These are phyloP conservation scores for Standfussiana lucernea DNA, from an alignment of 2,888 invertebrate species.

Conservation along the genomic window DNA sequence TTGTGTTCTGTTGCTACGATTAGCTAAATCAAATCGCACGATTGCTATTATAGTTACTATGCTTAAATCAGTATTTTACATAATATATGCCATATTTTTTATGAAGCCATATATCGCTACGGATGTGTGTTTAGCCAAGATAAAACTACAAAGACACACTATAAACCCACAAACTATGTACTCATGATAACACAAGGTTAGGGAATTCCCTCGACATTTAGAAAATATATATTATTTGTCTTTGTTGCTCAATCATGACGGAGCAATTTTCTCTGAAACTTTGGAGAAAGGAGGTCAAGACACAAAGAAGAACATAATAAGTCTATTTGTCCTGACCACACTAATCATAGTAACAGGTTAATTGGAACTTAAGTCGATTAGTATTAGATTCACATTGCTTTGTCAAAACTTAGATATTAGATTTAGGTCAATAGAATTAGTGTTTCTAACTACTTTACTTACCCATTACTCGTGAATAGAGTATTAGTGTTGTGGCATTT, in stretches of 20 bases:
- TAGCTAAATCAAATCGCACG: conserved; percentile 2
- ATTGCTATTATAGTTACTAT: background rate
- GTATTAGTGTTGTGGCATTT: conserved; percentile 53
- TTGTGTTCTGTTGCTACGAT: conserved; percentile 16
- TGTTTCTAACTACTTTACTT: conserved; percentile 55
- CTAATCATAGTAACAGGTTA: conserved; percentile 15
- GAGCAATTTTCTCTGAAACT: conserved; percentile 43
- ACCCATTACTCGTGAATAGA: conserved; percentile 67
- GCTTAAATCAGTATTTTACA: conserved; percentile 31
- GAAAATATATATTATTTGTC: conserved; percentile 44
- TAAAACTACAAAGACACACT: conserved; percentile 43
- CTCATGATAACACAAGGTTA: conserved; percentile 17
- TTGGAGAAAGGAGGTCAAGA: conserved; percentile 49
- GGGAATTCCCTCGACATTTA: conserved; percentile 53
- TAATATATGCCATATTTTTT: conserved; percentile 10
- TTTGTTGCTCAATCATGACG: conserved; percentile 40
- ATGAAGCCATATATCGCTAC: conserved; percentile 24
- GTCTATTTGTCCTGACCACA: conserved; percentile 24
- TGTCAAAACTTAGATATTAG: conserved; percentile 25
- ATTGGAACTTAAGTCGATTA: conserved; percentile 8
- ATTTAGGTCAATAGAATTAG: conserved; percentile 44
- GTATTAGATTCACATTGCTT: conserved; percentile 31
- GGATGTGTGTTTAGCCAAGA: conserved; percentile 40
- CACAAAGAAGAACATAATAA: conserved; percentile 40
- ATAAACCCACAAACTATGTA: background rate